phyloP scores from a whole-genome alignment of 1,140 invertebrate species.

The Coelopa frigida region DNA sequence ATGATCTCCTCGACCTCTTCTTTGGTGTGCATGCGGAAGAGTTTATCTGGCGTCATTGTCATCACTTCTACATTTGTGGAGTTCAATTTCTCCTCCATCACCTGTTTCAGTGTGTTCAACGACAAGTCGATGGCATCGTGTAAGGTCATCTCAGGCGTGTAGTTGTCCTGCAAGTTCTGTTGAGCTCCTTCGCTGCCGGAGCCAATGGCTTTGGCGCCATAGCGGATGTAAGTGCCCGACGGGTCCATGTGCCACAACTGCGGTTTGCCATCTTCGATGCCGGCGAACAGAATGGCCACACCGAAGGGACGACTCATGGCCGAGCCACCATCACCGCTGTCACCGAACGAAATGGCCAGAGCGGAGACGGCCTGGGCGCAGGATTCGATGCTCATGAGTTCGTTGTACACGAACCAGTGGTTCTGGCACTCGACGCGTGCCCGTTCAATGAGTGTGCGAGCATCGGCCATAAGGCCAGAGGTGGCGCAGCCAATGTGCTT shows the following conservation, averaged over 20 bases:
- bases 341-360: constrained; percentile 96
- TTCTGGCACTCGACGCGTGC: constrained; percentile 94
- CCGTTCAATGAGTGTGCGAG: constrained; percentile 84
- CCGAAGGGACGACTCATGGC: constrained; percentile 99
- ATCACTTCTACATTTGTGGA: constrained; percentile 97
- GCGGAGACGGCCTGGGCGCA: constrained; percentile 98
- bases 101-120: constrained; percentile 95
- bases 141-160: constrained; percentile 79
- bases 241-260: constrained; percentile 97
- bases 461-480: constrained; percentile 97
- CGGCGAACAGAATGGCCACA: constrained; percentile 89
- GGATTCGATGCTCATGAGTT: constrained; percentile 93
- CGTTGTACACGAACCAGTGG: constrained; percentile 97
- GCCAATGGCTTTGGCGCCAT: constrained; percentile 98
- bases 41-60: constrained; percentile 75
- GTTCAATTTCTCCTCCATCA: constrained; percentile 99
- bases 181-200: constrained; percentile 99
- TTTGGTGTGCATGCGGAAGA: constrained; percentile 87
- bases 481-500: constrained; percentile 96
- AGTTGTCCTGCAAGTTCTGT: constrained; percentile 80
- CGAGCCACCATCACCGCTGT: constrained; percentile 85
- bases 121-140: constrained; percentile 89
- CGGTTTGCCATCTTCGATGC: constrained; percentile 76
- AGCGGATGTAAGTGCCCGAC: constrained; percentile 94
- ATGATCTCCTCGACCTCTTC: constrained; percentile 88